Conservation (phyloP, 1,140 invertebrate genomes). For the Euura saliciscinereae region DNA sequence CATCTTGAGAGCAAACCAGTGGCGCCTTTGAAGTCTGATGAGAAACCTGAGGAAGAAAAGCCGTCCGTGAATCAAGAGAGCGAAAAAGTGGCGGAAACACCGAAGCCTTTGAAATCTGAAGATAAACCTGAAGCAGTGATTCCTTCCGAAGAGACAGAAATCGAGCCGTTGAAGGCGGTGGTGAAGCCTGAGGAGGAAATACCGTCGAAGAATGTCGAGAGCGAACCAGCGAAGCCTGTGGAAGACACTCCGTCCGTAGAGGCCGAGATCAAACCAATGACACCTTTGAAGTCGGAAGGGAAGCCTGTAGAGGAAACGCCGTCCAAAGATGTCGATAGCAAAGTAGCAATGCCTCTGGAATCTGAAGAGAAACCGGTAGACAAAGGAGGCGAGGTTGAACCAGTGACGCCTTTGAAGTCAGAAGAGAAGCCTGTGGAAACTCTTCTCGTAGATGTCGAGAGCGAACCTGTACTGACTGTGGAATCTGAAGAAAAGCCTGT, state of each 20-base stretch:
- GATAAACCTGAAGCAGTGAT: background rate
- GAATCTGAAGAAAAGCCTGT: background rate
- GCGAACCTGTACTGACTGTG: background rate
- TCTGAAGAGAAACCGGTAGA: background rate
- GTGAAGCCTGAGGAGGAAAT: too few species aligned
- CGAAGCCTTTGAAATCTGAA: background rate
- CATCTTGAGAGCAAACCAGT: background rate
- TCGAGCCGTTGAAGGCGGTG: background rate
- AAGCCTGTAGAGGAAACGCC: too few species aligned
- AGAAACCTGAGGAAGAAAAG: background rate
- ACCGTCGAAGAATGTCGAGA: background rate
- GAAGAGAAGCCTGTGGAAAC: too few species aligned
- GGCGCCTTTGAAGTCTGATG: background rate
- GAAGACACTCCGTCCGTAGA: too few species aligned
- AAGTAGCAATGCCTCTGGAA: background rate
- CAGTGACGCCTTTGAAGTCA: too few species aligned
- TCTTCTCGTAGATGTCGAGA: background rate
- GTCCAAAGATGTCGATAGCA: background rate
- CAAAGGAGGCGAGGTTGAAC: too few species aligned
- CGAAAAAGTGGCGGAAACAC: background rate
- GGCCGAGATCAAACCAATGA: background rate
- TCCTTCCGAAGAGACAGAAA: background rate
- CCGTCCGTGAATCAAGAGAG: background rate
- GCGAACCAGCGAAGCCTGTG: background rate
- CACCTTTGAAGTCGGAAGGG: background rate